Evolutionary conservation across 1,140 invertebrate genomes (phyloP).

Genomic region (Lepidurus apus): DNA sequence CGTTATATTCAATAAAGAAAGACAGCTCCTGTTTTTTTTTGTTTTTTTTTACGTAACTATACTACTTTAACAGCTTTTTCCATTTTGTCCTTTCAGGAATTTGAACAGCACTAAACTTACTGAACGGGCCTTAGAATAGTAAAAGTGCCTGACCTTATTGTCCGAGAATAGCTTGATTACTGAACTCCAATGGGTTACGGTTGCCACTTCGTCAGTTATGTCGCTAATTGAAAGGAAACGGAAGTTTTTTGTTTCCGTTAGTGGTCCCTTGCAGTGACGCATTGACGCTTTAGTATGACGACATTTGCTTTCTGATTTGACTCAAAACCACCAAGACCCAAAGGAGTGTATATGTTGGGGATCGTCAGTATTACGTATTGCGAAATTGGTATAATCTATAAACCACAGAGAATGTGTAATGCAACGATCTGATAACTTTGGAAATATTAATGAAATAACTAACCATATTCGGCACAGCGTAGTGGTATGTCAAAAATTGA

Average conservation of each 20-base stretch:
- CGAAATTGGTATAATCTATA: too few relatives aligned
- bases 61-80: background rate
- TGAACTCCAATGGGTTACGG: background rate
- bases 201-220: background rate
- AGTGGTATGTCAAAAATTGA: background rate
- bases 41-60: background rate
- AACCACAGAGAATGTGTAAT: too few relatives aligned
- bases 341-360: too few relatives aligned
- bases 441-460: too few relatives aligned
- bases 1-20: background rate
- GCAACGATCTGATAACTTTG: too few relatives aligned
- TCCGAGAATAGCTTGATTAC: slow-evolving; percentile 2
- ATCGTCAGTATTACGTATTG: too few relatives aligned
- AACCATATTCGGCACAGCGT: background rate
- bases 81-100: background rate
- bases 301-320: background rate
- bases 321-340: background rate
- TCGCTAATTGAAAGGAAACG: background rate
- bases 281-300: background rate
- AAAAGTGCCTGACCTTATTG: background rate
- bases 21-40: background rate
- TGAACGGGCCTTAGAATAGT: background rate
- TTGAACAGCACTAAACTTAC: background rate
- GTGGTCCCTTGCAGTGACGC: background rate
- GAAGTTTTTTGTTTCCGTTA: slow-evolving; percentile 1